Conservation (phyloP, 1,140 invertebrate genomes). For the Sarcophaga peregrina region DNA sequence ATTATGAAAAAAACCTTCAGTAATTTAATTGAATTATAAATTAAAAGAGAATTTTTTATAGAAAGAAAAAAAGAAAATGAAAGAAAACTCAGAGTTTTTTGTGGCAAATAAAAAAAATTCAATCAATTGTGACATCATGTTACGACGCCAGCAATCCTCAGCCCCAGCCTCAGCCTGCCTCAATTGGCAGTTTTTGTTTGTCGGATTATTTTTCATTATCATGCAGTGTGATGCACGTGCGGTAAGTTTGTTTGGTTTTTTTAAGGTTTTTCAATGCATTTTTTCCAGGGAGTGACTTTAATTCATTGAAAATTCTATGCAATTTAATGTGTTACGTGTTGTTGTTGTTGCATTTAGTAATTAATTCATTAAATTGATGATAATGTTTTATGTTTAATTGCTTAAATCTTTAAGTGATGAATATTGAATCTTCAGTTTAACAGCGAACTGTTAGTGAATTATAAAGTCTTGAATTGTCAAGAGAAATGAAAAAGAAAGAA, state of each 20-base stretch:
- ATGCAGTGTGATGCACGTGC: conserved; percentile 61
- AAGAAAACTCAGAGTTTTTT: not conserved
- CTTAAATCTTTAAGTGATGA: not conserved
- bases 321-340: not conserved
- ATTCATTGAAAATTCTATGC: not conserved
- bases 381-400: not conserved
- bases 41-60: not conserved
- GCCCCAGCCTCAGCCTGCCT: not conserved
- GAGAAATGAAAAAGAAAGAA: too few relatives aligned
- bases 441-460: too few relatives aligned
- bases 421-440: not conserved
- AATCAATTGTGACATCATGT: not conserved
- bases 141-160: conserved; percentile 10
- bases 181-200: conserved; percentile 51
- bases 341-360: not conserved
- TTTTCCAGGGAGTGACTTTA: not conserved
- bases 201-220: conserved; percentile 57
- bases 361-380: not conserved
- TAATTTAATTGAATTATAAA: not conserved
- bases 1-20: not conserved
- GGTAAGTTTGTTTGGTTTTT: conserved; percentile 53
- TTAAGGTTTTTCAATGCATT: not conserved
- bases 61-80: not conserved
- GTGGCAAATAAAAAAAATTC: not conserved
- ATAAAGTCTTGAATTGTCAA: too few relatives aligned